Base-by-base conservation (phyloP, 2,113 vertebrate species). In the Craseonycteris thonglongyai region DNA sequence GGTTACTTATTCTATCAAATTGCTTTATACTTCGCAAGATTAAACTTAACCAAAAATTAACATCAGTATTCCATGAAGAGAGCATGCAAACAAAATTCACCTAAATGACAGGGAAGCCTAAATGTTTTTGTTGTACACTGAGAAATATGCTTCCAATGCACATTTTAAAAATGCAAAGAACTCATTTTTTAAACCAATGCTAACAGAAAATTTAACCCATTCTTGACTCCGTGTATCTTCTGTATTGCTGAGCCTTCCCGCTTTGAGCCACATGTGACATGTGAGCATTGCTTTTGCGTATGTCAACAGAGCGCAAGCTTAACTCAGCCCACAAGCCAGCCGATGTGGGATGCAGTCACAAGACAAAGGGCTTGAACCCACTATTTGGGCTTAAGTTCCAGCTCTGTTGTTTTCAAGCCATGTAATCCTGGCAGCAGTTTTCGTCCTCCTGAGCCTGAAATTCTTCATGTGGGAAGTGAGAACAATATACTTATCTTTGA, bases 21-120 rank as follows among this genome's bases (percentile, higher is more conserved):
- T 97, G 97, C 98, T 98, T 98, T 96, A 83, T 96, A 98, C 95
- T 97, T 98, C 71, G 93, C 97, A 98, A 97, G 97, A 98, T 97
- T 98, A 97, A 98, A 98, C 98, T 98, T 98, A 98, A 98, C 98
- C 95, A 98, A 98, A 98, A 98, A 98, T 98, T 98, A 98, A 97
- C 98, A 98, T 98, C 97, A 94, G 96, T 94, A 95, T 98, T 98
- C 97, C 72, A 93, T 35, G 97, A 98, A 97, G 97, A 98, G 92
- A 97, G 90, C 97, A 95, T 75, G 97, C 97, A 98, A 98, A 98
- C 98, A 98, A 96, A 98, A 97, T 96, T 97, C 94, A 94, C 97
- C 96, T 92, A 94, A 95, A 95, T 97, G 97, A 98, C 56, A 97
- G 97, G 95, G 96, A 91, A 96, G 72, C 89, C 79, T 92, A 97